Evolutionary conservation across 2,797 vertebrate species (phyloP).

Genomic region (Spinus pinus): DNA sequence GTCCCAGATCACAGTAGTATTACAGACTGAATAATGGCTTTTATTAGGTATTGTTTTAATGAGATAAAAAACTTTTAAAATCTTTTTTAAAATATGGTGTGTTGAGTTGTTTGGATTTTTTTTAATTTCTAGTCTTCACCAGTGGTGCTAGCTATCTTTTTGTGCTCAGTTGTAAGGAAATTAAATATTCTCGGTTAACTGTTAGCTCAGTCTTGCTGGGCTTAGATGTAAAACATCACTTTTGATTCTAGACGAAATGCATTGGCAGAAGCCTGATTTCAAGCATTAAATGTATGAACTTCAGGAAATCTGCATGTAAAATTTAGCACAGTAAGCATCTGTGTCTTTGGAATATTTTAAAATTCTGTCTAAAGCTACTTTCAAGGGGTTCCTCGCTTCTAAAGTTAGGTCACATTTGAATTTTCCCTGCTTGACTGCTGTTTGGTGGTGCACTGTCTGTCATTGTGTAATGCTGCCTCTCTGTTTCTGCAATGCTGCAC

Average conservation of each 20-base stretch:
- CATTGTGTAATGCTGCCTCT: conserved; percentile 29
- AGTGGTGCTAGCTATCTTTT: neutral
- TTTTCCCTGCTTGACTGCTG: neutral
- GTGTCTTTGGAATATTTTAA: neutral
- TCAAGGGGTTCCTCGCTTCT: neutral
- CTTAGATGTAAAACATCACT: neutral
- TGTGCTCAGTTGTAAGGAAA: neutral
- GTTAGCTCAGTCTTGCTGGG: neutral
- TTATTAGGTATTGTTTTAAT: neutral
- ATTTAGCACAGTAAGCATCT: neutral
- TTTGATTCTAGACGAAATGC: neutral
- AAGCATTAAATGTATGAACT: neutral
- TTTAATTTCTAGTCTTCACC: neutral
- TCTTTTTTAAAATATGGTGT: neutral
- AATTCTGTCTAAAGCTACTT: neutral
- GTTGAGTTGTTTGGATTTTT: neutral
- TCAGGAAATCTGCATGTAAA: neutral
- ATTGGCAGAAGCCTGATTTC: neutral
- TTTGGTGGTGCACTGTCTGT: neutral
- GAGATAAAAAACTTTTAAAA: neutral
- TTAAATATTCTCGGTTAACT: neutral
- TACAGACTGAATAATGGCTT: neutral
- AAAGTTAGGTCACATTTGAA: neutral
- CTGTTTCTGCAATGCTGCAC: conserved; percentile 37
- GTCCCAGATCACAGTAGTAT: neutral